Percentiles rank a stretch among this genome's conserved stretches.
These are phyloP conservation scores for Corydoras sp. DNA, from an alignment of 2,113 vertebrate genomes.

Conservation along the genomic window DNA sequence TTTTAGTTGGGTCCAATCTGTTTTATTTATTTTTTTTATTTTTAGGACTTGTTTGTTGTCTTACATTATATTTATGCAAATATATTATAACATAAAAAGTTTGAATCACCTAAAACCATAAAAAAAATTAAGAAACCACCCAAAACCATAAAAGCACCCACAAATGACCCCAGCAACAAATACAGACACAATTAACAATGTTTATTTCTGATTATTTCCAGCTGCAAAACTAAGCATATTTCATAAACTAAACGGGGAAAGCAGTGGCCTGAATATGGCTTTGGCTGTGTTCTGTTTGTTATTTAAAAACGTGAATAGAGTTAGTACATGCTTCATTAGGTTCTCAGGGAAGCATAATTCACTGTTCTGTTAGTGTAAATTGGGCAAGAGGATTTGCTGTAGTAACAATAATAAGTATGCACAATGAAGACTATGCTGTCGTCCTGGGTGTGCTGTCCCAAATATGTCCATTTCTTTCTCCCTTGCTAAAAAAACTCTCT, in stretches of 20 bases:
- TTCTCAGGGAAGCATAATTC: background rate
- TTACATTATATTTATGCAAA: no score
- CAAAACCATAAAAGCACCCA: no score
- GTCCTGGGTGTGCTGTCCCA: conserved; percentile 11
- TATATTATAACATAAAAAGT: no score
- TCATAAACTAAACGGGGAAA: background rate
- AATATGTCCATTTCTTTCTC: conserved; percentile 8
- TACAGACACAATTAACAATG: no score
- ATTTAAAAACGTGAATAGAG: background rate
- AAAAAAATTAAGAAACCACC: no score
- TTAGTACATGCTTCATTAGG: background rate
- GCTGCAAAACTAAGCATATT: no score
- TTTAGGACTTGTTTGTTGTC: no score
- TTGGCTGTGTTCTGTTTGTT: background rate
- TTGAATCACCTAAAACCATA: no score
- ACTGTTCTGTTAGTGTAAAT: conserved; percentile 8
- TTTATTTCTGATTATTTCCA: no score
- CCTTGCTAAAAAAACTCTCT: background rate
- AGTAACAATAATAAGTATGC: background rate
- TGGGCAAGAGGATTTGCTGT: conserved; percentile 10
- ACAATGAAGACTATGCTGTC: background rate
- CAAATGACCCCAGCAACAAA: no score
- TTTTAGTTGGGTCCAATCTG: no score
- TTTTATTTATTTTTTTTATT: no score
- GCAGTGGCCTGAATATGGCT: background rate